These are phyloP conservation scores for Bhutanitis thaidina DNA, from an alignment of 2,888 invertebrate genomes.

Conservation along the genomic window DNA sequence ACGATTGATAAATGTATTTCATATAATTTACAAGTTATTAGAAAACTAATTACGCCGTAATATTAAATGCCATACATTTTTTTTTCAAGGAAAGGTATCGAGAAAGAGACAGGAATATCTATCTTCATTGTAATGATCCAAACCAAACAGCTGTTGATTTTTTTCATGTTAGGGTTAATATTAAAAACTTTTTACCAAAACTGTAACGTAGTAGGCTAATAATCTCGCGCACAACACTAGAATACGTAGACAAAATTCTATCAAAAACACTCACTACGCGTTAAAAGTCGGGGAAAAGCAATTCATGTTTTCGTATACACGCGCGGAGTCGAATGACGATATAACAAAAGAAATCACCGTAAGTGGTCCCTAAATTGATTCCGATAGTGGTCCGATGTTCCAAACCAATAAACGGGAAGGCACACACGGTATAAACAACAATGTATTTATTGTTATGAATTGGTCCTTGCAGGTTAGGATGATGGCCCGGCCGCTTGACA, in stretches of 20 bases:
- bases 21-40: no score
- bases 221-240: background rate
- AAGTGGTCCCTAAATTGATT: conserved; percentile 12
- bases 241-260: conserved; percentile 3
- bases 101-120: conserved; percentile 12
- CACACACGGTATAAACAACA: conserved; percentile 11
- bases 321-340: conserved; percentile 2
- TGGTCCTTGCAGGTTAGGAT: conserved; percentile 36
- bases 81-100: background rate
- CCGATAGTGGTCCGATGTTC: conserved; percentile 15
- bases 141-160: background rate
- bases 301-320: background rate
- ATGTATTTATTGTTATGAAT: conserved; percentile 22
- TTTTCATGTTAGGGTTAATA: background rate
- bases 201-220: background rate
- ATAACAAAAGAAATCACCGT: conserved; percentile 1
- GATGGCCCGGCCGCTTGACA: conserved; percentile 24
- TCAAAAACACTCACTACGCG: conserved; percentile 8
- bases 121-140: background rate
- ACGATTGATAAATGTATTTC: no score
- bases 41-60: no score
- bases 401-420: conserved; percentile 18
- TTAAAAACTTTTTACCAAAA: background rate
- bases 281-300: background rate
- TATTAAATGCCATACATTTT: no score